phyloP scores from a whole-genome alignment of 2,888 invertebrate species.

The Noctua comes region DNA sequence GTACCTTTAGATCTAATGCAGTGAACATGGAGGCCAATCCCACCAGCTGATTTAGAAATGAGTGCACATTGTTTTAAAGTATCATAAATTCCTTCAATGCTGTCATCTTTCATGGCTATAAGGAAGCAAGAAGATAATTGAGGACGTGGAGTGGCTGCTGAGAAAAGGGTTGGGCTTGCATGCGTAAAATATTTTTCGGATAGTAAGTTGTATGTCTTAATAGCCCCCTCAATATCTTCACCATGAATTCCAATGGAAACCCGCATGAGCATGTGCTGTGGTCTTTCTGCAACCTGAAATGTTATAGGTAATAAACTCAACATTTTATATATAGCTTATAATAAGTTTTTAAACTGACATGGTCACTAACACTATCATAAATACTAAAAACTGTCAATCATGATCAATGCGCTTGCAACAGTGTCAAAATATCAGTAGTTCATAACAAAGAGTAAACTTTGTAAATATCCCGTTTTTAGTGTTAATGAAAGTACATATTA shows the following conservation, averaged over 20 bases:
- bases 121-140: conserved; percentile 99
- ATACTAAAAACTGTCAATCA: too few species aligned
- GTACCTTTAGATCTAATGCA: conserved; percentile 98
- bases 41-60: conserved; percentile 99
- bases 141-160: conserved; percentile 97
- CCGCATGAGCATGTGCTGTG: conserved; percentile 99
- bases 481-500: neutral
- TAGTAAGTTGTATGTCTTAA: conserved; percentile 98
- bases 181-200: conserved; percentile 99
- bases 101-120: conserved; percentile 98
- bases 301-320: neutral
- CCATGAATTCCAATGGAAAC: conserved; percentile 99
- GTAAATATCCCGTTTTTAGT: neutral
- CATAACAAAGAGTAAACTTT: neutral
- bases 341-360: neutral
- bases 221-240: conserved; percentile 97
- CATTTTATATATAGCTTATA: neutral
- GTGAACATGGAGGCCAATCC: conserved; percentile 99
- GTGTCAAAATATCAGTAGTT: neutral
- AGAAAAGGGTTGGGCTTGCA: conserved; percentile 99
- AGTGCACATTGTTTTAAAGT: conserved; percentile 97
- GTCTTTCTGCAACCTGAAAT: conserved; percentile 95
- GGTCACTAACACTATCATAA: neutral
- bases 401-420: neutral
- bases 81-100: conserved; percentile 98